Evolutionary conservation across 2,113 vertebrate species (phyloP).

Genomic region (Microcebus griseorufus): DNA sequence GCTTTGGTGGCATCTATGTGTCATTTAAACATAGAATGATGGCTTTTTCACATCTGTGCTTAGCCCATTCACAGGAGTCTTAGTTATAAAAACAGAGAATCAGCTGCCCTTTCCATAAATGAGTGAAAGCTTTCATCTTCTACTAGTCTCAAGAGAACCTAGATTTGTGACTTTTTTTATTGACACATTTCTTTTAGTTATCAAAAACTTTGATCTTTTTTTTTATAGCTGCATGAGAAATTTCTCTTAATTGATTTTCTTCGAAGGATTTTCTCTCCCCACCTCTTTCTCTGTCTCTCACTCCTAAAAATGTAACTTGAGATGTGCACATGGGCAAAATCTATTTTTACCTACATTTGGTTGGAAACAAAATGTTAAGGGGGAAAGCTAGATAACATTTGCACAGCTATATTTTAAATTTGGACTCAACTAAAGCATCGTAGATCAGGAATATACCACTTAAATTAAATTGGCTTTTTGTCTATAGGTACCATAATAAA

Average conservation of each 20-base stretch:
- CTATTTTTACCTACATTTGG: constrained; percentile 21
- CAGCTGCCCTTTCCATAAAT: neutral
- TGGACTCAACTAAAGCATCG: neutral
- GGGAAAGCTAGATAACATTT: neutral
- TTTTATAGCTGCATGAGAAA: constrained; percentile 50
- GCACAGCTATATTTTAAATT: constrained; percentile 27
- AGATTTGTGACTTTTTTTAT: constrained; percentile 25
- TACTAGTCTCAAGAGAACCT: neutral
- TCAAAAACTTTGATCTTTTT: constrained; percentile 35
- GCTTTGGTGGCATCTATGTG: neutral
- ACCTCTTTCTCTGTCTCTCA: neutral
- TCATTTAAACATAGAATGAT: neutral
- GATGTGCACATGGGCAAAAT: constrained; percentile 4
- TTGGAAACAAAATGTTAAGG: neutral
- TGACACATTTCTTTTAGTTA: neutral
- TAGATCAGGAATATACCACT: neutral
- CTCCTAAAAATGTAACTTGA: constrained; percentile 49
- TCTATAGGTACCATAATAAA: neutral
- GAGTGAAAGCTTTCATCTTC: constrained; percentile 42
- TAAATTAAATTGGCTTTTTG: neutral
- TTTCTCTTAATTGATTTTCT: constrained; percentile 29
- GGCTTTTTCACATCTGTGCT: neutral
- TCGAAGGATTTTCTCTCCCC: neutral
- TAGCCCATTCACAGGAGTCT: neutral
- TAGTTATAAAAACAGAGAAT: constrained; percentile 35